Evolutionary conservation across 2,888 invertebrate genomes (phyloP), one percentile per base, ranked within the genome.

Genomic region (Atrina japonica): DNA sequence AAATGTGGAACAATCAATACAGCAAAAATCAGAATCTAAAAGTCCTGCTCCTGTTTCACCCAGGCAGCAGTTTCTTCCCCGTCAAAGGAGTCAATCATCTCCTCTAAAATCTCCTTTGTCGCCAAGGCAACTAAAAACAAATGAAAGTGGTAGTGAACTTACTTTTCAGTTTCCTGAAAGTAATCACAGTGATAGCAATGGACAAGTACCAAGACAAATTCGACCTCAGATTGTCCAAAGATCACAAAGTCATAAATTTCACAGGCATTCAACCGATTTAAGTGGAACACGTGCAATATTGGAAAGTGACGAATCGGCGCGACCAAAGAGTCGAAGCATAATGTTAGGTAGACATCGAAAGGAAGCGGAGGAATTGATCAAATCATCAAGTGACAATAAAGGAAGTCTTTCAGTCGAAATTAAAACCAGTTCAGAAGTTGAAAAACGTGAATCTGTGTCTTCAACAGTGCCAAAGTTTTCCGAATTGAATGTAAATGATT

Each of bases 401-500:
- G 2, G 7, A 2, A 21, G 21, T 18, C 21, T 49, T 16, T 18
- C 21, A 18, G 27, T 29, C 7, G 50, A 60, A 49, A 47, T 45
- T 14, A 29, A 59, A 2, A 43, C 7, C 16, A 45, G 43, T 27
- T 18, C 45, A 5, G 45, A 27, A 27, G 23, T 6, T 14, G 27
- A 27, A 6, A 47, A 61, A 21, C 29, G 61, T 27, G 29, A 25
- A 43, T 23, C 29, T 30, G 49, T 23, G 1, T 58, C 64, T 11
- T 35, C 52, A 16, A n/a, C 45, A 3, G 23, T 43, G 25, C 29
- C 65, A 35, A 66, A 52, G 45, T 66, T 70, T n/a, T 71, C 75
- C 11, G 73, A 82, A 70, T 76, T 82, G 64, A 81, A 78, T 59
- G 82, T 83, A 6, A 76, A 77, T 47, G 83, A 86, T 45, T 73